phyloP scores from a whole-genome alignment of 2,888 invertebrate species.

The Tenthredo mesomela region DNA sequence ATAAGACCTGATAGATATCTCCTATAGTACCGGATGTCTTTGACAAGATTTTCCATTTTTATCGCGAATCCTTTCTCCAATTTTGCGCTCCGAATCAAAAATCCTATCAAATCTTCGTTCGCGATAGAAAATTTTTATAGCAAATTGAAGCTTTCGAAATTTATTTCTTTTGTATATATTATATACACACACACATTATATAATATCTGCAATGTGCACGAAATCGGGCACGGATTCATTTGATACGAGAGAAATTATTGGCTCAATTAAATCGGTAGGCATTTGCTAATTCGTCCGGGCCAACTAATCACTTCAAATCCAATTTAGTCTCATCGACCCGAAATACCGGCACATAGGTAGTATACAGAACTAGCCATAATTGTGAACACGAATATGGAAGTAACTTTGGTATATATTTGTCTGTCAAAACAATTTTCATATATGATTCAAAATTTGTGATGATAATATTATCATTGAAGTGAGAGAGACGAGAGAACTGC shows the following conservation, averaged over 20 bases:
- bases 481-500: not conserved
- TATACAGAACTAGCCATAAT: conserved; percentile 20
- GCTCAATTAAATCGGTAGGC: conserved; percentile 74
- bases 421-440: not conserved
- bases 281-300: conserved; percentile 74
- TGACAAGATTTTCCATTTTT: not conserved
- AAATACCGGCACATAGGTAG: conserved; percentile 64
- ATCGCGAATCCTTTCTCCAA: not conserved
- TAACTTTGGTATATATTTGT: not conserved
- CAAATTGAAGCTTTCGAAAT: not conserved
- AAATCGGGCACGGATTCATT: conserved; percentile 55
- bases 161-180: not conserved
- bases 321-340: conserved; percentile 74
- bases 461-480: not conserved
- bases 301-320: conserved; percentile 75
- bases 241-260: conserved; percentile 67
- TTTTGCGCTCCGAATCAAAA: not conserved
- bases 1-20: not conserved
- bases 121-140: not conserved
- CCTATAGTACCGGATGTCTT: not conserved
- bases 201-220: conserved; percentile 51
- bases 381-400: conserved; percentile 11
- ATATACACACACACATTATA: not conserved
- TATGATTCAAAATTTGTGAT: not conserved
- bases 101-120: not conserved